Evolutionary conservation across 2,888 invertebrate species (phyloP), one percentile per base, ranked within the genome.

Genomic region (Operophtera brumata): DNA sequence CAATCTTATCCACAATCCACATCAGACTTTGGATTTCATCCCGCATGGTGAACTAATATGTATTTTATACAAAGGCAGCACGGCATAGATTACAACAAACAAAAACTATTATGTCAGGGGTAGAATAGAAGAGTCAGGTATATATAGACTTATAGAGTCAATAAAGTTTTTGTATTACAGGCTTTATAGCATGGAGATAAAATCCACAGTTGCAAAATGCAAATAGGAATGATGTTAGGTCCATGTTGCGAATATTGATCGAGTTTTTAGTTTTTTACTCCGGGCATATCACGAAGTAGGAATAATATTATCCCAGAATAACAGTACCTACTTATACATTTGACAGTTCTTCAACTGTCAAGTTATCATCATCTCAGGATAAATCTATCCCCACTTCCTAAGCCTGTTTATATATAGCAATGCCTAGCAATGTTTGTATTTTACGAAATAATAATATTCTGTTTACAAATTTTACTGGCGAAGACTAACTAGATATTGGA

Each of bases 1-100:
- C n/a, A n/a, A n/a, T n/a, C n/a, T 0, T n/a, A 36, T 6, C n/a
- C 28, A 5, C 30, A 9, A 2, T 6, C 8, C 28, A 30, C 30
- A 9, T 20, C 2, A 7, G 36, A 36, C 13, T 7, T 41, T 12
- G n/a, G 11, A 30, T 13, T n/a, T 50, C 6, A 36, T 43, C n/a
- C 32, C 6, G 11, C 8, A 20, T 36, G 8, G 12, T 43, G 28
- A 51, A 32, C 47, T 26, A 56, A 48, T 47, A 44, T 43, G 28
- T 44, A 12, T 47, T 49, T 57, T 52, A 56, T 47, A 12, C 0
- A 11, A n/a, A 41, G 11, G 35, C 0, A 37, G 3, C 26, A 57
- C 30, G 42, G 35, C 20, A 43, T 20, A 34, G 11, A n/a, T 41
- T 41, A 25, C 30, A 11, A 40, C 2, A 11, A 40, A 13, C 13